Base-by-base conservation (phyloP, 2,888 invertebrate genomes). In the Sesia apiformis region DNA sequence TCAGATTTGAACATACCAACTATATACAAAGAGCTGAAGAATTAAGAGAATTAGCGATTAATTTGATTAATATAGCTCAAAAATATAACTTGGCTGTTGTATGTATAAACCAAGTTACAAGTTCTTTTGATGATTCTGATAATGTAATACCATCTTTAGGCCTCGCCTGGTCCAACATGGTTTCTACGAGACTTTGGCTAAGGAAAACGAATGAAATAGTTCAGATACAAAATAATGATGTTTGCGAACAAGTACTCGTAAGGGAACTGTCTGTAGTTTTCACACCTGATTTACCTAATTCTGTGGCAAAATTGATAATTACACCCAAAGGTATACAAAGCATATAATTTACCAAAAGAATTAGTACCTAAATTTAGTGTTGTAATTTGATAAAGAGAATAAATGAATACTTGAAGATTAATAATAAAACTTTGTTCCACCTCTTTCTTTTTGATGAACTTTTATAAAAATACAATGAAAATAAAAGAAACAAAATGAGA, bases 141-240 rank as follows among this genome's bases (percentile, higher is more conserved):
- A 66, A 72, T 63, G 63, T 81, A 5, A 55, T 87, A 51, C 90
- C 90, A 6, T 77, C 83, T 5, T 65, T 90, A 46, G 90, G 90
- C 1, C 62, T 90, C 49, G 82, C 84, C 52, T 90, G 90, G 90
- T 84, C 90, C 3, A 90, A 90, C 59, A 79, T 90, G 81, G 69
- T 90, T 46, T 71, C 77, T 39, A 79, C 79, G 4, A 76, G 90
- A 58, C 61, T 85, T 4, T 65, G 67, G 58, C 53, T 83, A n/a
- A 72, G 58, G 52, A 81, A 76, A 64, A 70, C 66, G 41, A 55
- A 56, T 39, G 53, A 60, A 51, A 55, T 53, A 51, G 52, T 60
- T 8, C 3, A 41, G 38, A 38, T 51, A 23, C 46, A 58, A 54
- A 39, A 49, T 40, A 7, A 40, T 60, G 58, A 64, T 55, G 52